Evolutionary conservation across 2,113 vertebrate genomes (phyloP), one percentile per base, ranked within the genome.

Genomic region (Catharus minimus): DNA sequence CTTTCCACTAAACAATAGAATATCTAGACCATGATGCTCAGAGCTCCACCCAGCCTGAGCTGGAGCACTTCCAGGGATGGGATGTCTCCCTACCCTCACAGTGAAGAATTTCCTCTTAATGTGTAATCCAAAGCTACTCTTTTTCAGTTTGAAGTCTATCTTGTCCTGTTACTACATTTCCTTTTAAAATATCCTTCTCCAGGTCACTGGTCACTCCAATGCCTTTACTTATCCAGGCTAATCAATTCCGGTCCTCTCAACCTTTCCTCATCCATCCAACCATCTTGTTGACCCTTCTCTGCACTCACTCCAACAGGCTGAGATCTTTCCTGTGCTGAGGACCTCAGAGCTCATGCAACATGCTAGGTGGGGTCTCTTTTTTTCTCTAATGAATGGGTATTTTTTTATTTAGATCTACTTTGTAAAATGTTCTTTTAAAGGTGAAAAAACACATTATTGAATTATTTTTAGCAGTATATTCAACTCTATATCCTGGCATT

Each of bases 251-350:
- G 15, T 12, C 9, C 1, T 66, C 20, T 66, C 60, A 81, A n/a
- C 2, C 3, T 46, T 50, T 58, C 19, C 44, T 66, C 10, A 30
- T 33, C 27, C 23, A 20, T 46, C 16, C 15, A 52, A 1, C 7
- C 5, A 12, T 30, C 28, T n/a, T 30, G 27, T 3, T n/a, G 44
- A 22, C 3, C 15, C 10, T 80, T 13, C 36, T 56, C 11, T 49
- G 10, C 26, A 57, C 15, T 71, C 1, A 0, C 16, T 66, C 8
- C n/a, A 46, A 44, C 10, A 58, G 38, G 2, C 0, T 15, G 19
- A 52, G 9, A 11, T n/a, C 23, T 28, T 24, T 58, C 8, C 38
- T 66, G 13, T n/a, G 52, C 38, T 30, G 44, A 73, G 15, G 44
- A 65, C 10, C 27, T 32, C 27, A 57, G 50, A 57, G 10, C 6